These are phyloP conservation scores for Ophthalmotilapia sp. DNA, from an alignment of 2,113 vertebrate species.

Conservation along the genomic window DNA sequence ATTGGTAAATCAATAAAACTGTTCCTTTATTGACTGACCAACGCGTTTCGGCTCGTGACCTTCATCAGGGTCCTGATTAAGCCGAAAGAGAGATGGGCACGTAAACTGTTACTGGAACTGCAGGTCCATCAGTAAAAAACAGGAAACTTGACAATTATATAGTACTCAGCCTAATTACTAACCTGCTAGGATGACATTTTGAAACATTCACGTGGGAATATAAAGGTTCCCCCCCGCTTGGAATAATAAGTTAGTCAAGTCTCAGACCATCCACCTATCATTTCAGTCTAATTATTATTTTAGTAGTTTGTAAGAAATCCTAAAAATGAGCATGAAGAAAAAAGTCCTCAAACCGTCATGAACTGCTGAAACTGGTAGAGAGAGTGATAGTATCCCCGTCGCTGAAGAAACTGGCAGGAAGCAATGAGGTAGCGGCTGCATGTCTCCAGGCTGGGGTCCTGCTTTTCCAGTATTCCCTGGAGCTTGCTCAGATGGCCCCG, in stretches of 20 bases:
- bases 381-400: slow-evolving; percentile 84
- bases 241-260: not conserved
- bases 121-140: not conserved
- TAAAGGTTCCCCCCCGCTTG: not conserved
- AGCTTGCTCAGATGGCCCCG: slow-evolving; percentile 80
- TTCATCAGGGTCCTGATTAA: not conserved
- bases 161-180: not conserved
- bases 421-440: slow-evolving; percentile 89
- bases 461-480: slow-evolving; percentile 83
- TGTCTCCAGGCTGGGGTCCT: slow-evolving; percentile 82
- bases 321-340: not conserved
- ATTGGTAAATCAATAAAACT: not conserved
- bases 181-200: not conserved
- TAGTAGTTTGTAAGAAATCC: not conserved
- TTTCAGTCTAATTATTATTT: not conserved
- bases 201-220: not conserved
- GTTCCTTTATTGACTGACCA: not conserved
- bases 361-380: slow-evolving; percentile 95
- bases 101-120: not conserved
- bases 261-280: not conserved
- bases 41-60: not conserved
- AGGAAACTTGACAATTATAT: not conserved
- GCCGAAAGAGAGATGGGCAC: not conserved
- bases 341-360: slow-evolving; percentile 81
- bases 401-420: slow-evolving; percentile 90